These are phyloP conservation scores for Furcifer pardalis DNA, from an alignment of 2,797 vertebrate species.

Conservation along the genomic window DNA sequence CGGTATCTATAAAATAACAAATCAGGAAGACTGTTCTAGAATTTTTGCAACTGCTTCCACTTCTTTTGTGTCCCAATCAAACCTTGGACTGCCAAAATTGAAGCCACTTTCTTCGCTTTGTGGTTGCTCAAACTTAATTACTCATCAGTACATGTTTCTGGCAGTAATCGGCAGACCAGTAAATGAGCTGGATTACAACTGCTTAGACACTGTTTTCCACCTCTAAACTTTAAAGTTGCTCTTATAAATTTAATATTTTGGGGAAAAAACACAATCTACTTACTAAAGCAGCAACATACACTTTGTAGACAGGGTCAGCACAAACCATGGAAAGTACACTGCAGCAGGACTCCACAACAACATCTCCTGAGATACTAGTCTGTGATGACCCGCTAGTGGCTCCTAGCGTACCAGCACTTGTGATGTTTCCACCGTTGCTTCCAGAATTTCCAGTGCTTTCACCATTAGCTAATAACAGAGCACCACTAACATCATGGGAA, in stretches of 20 bases:
- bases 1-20: not conserved
- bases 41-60: not conserved
- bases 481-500: slow-evolving; percentile 89
- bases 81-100: no score
- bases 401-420: slow-evolving; percentile 67
- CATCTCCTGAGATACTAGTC: slow-evolving; percentile 81
- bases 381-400: slow-evolving; percentile 76
- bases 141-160: no score
- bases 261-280: slow-evolving; percentile 69
- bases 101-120: no score
- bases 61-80: no score
- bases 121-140: no score
- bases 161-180: no score
- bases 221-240: not conserved
- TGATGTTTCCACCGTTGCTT: slow-evolving; percentile 68
- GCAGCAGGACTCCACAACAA: slow-evolving; percentile 88
- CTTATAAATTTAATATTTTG: not conserved
- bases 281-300: slow-evolving; percentile 92
- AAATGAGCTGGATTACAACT: no score
- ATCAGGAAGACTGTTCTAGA: not conserved
- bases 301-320: slow-evolving; percentile 92
- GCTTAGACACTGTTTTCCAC: not conserved
- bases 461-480: slow-evolving; percentile 86
- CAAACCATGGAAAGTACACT: slow-evolving; percentile 89
- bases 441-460: slow-evolving; percentile 84